phyloP scores from a whole-genome alignment of 2,113 vertebrate genomes.

The Anoura caudifer region DNA sequence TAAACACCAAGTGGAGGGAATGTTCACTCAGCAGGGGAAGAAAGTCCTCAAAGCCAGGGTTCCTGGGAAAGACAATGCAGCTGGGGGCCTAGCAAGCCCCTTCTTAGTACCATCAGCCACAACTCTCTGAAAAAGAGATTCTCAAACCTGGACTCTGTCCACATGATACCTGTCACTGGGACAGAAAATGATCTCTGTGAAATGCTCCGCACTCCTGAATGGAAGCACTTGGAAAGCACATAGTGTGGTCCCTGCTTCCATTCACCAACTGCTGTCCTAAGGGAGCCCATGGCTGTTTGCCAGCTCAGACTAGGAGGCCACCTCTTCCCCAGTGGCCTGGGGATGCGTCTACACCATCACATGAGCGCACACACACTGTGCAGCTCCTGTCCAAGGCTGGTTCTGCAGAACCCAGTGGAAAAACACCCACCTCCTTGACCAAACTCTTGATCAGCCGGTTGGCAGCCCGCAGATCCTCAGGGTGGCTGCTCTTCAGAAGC shows the following conservation, averaged over 20 bases:
- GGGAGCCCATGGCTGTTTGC: not conserved
- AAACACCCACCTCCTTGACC: constrained; percentile 84
- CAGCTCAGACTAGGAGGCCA: not conserved
- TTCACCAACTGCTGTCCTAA: not conserved
- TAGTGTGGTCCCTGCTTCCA: not conserved
- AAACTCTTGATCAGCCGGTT: constrained; percentile 92
- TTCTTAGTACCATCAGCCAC: not conserved
- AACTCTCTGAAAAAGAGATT: not conserved
- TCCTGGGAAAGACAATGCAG: not conserved
- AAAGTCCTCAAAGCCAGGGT: not conserved
- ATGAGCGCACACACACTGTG: not conserved
- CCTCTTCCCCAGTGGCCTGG: not conserved
- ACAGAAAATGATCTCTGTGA: not conserved
- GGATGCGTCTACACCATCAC: not conserved
- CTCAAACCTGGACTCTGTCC: not conserved
- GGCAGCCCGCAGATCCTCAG: constrained; percentile 91
- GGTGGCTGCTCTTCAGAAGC: constrained; percentile 87
- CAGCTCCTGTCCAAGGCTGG: not conserved
- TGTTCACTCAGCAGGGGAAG: fast-evolving
- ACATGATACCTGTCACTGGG: not conserved
- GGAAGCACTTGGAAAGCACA: not conserved
- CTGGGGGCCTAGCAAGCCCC: not conserved
- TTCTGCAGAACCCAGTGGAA: not conserved
- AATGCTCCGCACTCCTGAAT: not conserved
- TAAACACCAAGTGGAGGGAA: not conserved